These are phyloP conservation scores for Triplophysa dalaica DNA, from an alignment of 2,113 vertebrate species.

Conservation along the genomic window DNA sequence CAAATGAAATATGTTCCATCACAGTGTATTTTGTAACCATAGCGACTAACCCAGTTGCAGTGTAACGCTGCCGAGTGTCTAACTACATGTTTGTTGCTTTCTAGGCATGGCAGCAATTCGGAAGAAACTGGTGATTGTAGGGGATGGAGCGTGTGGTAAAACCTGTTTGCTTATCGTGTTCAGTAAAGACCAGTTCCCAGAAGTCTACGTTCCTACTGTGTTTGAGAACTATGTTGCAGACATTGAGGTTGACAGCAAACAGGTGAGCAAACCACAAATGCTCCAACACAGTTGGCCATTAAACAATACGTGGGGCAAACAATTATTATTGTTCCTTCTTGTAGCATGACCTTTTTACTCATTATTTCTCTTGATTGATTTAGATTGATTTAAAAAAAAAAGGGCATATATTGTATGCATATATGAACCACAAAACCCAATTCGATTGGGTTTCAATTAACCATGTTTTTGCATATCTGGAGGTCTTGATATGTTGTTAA, in stretches of 20 bases:
- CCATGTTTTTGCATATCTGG: constrained; percentile 45
- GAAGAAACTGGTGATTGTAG: constrained; percentile 99
- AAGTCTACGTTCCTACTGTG: constrained; percentile 97
- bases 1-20: neutral
- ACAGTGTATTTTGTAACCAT: neutral
- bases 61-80: constrained; percentile 7
- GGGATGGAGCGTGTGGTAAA: constrained; percentile 98
- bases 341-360: neutral
- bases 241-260: constrained; percentile 97
- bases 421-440: constrained; percentile 37
- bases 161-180: constrained; percentile 98
- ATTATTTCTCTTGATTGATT: neutral
- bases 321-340: neutral
- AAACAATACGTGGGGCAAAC: neutral
- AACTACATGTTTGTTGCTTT: constrained; percentile 39
- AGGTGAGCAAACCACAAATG: constrained; percentile 73
- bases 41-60: constrained; percentile 6
- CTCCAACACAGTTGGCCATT: neutral
- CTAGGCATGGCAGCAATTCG: constrained; percentile 97
- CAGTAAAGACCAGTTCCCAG: constrained; percentile 99
- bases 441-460: constrained; percentile 12
- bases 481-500: constrained; percentile 53
- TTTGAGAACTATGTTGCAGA: constrained; percentile 99
- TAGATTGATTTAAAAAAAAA: neutral
- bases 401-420: too few relatives aligned